These are phyloP conservation scores for Notodonta ziczac DNA, from an alignment of 2,888 invertebrate genomes.

Conservation along the genomic window DNA sequence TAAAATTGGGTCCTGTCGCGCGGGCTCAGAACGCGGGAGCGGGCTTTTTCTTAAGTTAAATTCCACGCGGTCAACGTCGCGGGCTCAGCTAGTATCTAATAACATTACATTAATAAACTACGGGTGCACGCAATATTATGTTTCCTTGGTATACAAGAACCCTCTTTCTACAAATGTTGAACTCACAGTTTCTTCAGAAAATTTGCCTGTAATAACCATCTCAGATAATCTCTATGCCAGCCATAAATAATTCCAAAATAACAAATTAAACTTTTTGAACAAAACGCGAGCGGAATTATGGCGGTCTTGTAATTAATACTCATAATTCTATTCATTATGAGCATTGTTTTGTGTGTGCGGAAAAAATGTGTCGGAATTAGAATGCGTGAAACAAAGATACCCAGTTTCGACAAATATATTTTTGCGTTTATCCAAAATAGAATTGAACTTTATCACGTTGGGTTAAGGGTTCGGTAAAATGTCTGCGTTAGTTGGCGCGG, in stretches of 20 bases:
- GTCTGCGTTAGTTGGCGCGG: slow-evolving; percentile 32
- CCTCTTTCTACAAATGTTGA: too few species aligned
- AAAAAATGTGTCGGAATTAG: slow-evolving; percentile 63
- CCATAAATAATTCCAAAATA: slow-evolving; percentile 37
- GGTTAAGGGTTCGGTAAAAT: slow-evolving; percentile 30
- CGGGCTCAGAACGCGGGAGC: too few species aligned
- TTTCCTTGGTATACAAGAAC: too few species aligned
- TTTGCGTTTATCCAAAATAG: slow-evolving; percentile 12
- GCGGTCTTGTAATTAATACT: slow-evolving; percentile 53
- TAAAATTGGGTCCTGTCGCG: too few species aligned
- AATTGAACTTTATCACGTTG: slow-evolving; percentile 30
- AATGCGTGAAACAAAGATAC: slow-evolving; percentile 65
- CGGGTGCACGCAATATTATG: too few species aligned
- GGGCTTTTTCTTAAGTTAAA: too few species aligned
- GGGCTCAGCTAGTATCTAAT: too few species aligned
- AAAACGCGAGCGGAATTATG: slow-evolving; percentile 60
- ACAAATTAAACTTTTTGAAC: slow-evolving; percentile 44
- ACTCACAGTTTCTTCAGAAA: slow-evolving; percentile 7
- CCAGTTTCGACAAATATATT: slow-evolving; percentile 25
- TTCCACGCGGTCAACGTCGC: too few species aligned
- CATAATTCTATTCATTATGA: slow-evolving; percentile 59
- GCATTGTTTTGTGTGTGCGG: slow-evolving; percentile 64
- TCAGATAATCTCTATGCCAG: slow-evolving; percentile 27
- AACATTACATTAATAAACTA: too few species aligned
- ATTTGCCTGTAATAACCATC: slow-evolving; percentile 23